Conservation (phyloP, 1,140 invertebrate species). For the Platyura marginata region DNA sequence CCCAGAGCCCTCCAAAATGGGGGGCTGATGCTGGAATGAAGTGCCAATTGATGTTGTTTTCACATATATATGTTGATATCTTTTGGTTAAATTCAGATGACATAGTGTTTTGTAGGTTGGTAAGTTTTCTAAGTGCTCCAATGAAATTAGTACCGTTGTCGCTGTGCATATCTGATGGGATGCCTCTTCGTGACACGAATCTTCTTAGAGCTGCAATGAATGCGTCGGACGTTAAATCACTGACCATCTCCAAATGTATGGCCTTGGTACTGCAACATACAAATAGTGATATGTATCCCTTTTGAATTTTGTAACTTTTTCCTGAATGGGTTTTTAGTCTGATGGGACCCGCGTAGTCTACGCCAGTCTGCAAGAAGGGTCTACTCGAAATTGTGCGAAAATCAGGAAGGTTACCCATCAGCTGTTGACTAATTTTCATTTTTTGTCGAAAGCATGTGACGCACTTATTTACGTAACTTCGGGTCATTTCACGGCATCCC, state of each 20-base stretch:
- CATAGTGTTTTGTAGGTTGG: constrained; percentile 1
- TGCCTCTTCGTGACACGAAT: constrained; percentile 22
- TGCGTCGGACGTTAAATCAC: constrained; percentile 17
- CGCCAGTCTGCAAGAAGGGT: constrained; percentile 17
- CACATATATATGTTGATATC: no score
- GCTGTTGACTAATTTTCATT: constrained; percentile 4
- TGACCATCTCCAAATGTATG: constrained; percentile 25
- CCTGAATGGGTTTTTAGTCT: constrained; percentile 11
- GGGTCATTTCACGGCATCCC: constrained; percentile 7
- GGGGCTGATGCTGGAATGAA: no score
- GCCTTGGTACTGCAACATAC: constrained; percentile 24
- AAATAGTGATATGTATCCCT: constrained; percentile 25
- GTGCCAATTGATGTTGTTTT: no score
- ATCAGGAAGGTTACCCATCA: constrained; percentile 17
- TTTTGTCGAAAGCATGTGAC: constrained; percentile 10
- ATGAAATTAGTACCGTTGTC: constrained; percentile 25
- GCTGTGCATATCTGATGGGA: constrained; percentile 13
- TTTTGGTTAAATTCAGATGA: no score
- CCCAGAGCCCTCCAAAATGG: no score
- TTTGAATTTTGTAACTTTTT: constrained; percentile 10
- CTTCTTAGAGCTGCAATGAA: constrained; percentile 22
- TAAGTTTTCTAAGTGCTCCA: constrained; percentile 10
- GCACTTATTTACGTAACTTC: constrained; percentile 11
- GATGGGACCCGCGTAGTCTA: constrained; percentile 26
- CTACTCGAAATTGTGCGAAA: constrained; percentile 10